Base-by-base conservation (phyloP, 2,797 vertebrate species). In the Onychomys leucogaster region DNA sequence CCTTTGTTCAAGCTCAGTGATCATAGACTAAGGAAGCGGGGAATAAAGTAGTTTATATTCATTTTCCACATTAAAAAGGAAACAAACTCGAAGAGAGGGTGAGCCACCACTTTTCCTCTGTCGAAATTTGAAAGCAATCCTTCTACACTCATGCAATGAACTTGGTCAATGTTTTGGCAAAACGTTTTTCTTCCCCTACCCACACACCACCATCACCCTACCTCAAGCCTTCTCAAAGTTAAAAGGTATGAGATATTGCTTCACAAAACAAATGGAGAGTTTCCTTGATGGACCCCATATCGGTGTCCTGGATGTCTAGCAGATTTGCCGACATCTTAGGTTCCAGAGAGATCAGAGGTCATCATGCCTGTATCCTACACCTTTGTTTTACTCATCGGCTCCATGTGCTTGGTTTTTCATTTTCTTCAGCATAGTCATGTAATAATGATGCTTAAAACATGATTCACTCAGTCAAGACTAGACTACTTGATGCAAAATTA, bases 61-160 rank as follows among this genome's bases (percentile, higher is more conserved):
- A 14, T 21, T 65, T 83, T 41, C 37, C 55, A 87, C 17, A 6
- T 25, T 34, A 41, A 13, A 61, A 88, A 75, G 19, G 9, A 43
- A 34, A n/a, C 41, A 71, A 32, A 34, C 17, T 23, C 6, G 9
- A 61, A 34, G 10, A 19, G 4, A 34, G 46, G 1, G 17, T 12
- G 27, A 23, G 34, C 10, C 17, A 17, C 2, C 8, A 1, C 0
- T 43, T 78, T 16, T 80, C 41, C 57, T 65, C n/a, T 1, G 12
- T 5, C 0, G 25, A 63, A 87, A 55, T 41, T 4, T 17, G 59
- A 5, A 13, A 34, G 12, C 37, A 2, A 0, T 55, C 23, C 21
- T 43, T 5, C 2, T 13, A 9, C 32, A 1, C 37, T 25, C 0
- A 1, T 43, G 10, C 32, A 2, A 23, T 0, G 23, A 49, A 37